A percentile compares a stretch with the other conserved stretches of the same genome.
Conservation (phyloP, 2,797 vertebrate genomes). For the Arremon brunneinucha region DNA sequence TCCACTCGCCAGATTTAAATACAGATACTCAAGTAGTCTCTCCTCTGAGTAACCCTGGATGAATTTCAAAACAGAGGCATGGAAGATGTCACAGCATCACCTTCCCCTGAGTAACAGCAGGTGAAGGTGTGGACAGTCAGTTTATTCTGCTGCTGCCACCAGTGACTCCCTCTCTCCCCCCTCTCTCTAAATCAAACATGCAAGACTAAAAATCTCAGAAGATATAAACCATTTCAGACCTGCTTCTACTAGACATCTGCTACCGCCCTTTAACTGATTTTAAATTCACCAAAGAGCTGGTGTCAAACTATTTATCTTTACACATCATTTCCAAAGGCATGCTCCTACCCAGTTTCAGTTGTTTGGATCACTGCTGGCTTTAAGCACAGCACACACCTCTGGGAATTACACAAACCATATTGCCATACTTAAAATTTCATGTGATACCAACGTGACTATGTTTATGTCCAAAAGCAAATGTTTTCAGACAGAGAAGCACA, state of each 20-base stretch:
- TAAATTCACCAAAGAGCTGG: constrained; percentile 17
- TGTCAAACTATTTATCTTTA: constrained; percentile 16
- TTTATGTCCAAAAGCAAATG: constrained; percentile 21
- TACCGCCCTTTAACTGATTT: not conserved
- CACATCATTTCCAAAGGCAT: not conserved
- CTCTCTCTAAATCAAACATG: not conserved
- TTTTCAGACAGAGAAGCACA: not conserved
- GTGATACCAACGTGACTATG: not conserved
- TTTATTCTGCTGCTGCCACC: not conserved
- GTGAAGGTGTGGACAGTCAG: not conserved
- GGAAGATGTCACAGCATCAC: not conserved
- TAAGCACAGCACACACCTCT: not conserved
- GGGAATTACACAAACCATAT: constrained; percentile 39
- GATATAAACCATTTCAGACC: not conserved
- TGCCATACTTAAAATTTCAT: constrained; percentile 26
- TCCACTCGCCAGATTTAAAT: not conserved
- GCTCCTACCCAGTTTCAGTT: not conserved
- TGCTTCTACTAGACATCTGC: not conserved
- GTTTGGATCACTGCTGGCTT: constrained; percentile 32
- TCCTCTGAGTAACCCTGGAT: not conserved
- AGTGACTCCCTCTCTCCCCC: not conserved
- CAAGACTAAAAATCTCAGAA: not conserved
- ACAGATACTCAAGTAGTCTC: not conserved
- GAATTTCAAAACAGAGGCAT: not conserved
- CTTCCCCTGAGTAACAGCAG: not conserved